These are phyloP conservation scores for Pedetes capensis DNA, from an alignment of 2,113 vertebrate genomes.

Conservation along the genomic window DNA sequence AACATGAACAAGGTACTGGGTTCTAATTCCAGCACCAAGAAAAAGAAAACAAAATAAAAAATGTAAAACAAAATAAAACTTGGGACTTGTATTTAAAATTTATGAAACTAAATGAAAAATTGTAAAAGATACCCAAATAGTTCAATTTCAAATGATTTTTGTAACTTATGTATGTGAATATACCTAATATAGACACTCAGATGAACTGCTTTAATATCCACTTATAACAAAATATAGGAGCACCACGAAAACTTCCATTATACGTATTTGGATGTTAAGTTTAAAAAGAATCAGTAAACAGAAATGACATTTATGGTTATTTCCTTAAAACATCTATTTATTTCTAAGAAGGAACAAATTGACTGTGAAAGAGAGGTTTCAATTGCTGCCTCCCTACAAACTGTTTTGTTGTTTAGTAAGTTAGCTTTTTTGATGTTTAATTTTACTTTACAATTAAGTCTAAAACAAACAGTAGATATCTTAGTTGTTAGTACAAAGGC, in stretches of 20 bases:
- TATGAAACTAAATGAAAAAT: background rate
- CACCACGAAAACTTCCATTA: background rate
- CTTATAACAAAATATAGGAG: background rate
- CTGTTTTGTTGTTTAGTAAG: background rate
- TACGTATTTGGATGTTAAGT: background rate
- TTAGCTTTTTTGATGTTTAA: conserved; percentile 32
- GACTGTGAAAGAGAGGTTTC: background rate
- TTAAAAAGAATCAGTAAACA: conserved; percentile 23
- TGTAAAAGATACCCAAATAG: background rate
- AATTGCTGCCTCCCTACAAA: background rate
- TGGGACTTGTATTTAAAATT: background rate
- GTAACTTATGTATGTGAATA: background rate
- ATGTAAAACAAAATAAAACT: background rate
- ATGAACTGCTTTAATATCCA: background rate
- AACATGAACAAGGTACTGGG: background rate
- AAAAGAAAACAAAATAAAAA: background rate
- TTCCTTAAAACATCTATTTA: background rate
- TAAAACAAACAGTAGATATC: conserved; percentile 36
- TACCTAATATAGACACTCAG: background rate
- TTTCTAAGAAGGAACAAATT: conserved; percentile 16
- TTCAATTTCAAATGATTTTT: conserved; percentile 11
- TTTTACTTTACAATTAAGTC: conserved; percentile 26
- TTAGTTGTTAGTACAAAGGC: conserved; percentile 12
- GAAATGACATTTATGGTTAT: background rate
- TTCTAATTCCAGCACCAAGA: background rate